These are phyloP conservation scores for Aegithalos caudatus DNA, from an alignment of 2,113 vertebrate genomes.

Conservation along the genomic window DNA sequence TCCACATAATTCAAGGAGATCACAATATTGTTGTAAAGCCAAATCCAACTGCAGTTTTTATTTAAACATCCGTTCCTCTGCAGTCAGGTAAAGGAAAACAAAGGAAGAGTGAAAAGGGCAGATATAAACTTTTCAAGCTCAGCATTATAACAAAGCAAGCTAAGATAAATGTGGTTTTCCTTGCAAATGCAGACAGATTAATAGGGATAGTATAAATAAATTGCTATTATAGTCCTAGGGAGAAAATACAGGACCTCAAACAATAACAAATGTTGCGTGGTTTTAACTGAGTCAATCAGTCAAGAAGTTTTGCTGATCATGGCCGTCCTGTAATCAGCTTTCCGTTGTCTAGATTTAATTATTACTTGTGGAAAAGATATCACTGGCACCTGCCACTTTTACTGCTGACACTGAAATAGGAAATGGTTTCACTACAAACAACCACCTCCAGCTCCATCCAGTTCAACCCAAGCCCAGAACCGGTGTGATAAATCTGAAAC, in stretches of 20 bases:
- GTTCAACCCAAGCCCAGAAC: not conserved
- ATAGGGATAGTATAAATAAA: not conserved
- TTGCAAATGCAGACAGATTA: not conserved
- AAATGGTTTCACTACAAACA: not conserved
- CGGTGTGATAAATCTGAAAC: not conserved
- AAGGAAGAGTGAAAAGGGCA: not conserved
- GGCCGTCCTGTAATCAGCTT: not conserved
- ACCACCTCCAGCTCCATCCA: not conserved
- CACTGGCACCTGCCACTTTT: not conserved
- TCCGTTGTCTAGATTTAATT: not conserved
- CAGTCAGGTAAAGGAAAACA: conserved; percentile 5
- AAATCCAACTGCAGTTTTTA: not conserved
- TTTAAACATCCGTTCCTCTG: not conserved
- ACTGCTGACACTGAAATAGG: not conserved
- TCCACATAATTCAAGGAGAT: not conserved
- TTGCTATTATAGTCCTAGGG: not conserved
- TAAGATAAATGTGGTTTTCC: not conserved
- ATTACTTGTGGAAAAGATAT: not conserved
- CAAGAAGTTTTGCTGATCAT: not conserved
- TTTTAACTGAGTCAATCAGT: not conserved
- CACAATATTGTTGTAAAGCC: not conserved
- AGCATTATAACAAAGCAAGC: not conserved
- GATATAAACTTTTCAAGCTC: not conserved
- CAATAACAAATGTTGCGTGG: not conserved
- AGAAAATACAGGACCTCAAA: not conserved